Evolutionary conservation across 2,888 invertebrate genomes (phyloP).

Genomic region (Sinelater perroti): DNA sequence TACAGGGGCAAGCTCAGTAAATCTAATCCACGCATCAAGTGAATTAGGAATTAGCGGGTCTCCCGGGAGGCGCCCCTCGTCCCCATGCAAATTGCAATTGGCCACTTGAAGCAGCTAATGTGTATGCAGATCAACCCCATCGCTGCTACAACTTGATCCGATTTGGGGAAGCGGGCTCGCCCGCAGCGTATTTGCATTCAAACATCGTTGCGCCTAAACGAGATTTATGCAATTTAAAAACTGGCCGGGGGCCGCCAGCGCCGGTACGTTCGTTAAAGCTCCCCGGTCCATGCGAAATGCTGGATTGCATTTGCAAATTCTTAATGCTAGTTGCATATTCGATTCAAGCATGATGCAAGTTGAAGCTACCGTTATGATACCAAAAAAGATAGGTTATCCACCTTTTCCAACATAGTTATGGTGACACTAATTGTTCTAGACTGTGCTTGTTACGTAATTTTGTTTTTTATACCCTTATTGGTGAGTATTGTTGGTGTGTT

Average conservation of each 20-base stretch:
- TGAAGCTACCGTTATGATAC: too few species aligned
- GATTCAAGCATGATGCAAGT: too few species aligned
- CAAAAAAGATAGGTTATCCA: too few species aligned
- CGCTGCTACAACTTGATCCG: slow-evolving; percentile 52
- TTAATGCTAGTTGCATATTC: too few species aligned
- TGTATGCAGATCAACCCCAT: slow-evolving; percentile 52
- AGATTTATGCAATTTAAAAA: slow-evolving; percentile 38
- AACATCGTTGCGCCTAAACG: slow-evolving; percentile 37
- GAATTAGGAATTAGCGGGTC: slow-evolving; percentile 59
- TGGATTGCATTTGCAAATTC: too few species aligned
- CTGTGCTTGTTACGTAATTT: too few species aligned
- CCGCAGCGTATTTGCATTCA: slow-evolving; percentile 40
- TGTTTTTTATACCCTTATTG: too few species aligned
- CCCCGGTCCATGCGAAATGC: too few species aligned
- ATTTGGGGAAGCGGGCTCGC: slow-evolving; percentile 48
- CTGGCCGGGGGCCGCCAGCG: slow-evolving; percentile 19
- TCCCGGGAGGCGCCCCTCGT: slow-evolving; percentile 46
- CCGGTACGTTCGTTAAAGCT: slow-evolving; percentile 30
- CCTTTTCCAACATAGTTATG: too few species aligned
- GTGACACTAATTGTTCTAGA: too few species aligned
- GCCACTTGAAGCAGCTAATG: slow-evolving; percentile 56
- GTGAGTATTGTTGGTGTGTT: too few species aligned
- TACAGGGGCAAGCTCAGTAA: slow-evolving; percentile 54
- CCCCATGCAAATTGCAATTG: slow-evolving; percentile 57
- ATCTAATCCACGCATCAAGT: slow-evolving; percentile 60